These are phyloP conservation scores for Delphinus delphis DNA, from an alignment of 2,113 vertebrate genomes.

Conservation along the genomic window DNA sequence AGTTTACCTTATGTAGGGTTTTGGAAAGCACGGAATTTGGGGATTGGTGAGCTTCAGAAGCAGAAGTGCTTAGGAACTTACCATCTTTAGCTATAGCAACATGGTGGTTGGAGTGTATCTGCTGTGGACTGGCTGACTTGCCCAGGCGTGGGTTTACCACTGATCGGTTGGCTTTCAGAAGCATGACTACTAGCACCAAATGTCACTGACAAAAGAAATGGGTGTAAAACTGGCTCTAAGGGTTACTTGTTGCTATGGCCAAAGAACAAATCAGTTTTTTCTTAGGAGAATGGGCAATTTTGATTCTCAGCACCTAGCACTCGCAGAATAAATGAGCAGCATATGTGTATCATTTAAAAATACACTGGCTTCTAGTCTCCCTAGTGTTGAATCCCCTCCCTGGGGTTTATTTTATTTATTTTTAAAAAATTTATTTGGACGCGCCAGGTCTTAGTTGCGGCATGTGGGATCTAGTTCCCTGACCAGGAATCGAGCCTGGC, in stretches of 20 bases:
- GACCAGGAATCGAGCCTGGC: neutral
- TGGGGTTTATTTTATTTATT: neutral
- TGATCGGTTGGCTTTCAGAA: conserved; percentile 25
- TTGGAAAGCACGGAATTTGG: neutral
- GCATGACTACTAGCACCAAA: neutral
- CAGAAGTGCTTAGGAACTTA: neutral
- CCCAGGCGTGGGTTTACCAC: neutral
- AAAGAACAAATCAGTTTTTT: neutral
- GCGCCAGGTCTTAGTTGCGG: neutral
- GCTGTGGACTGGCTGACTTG: neutral
- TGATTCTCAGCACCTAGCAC: neutral
- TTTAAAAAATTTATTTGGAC: neutral
- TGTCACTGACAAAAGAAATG: conserved; percentile 1
- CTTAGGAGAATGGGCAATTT: neutral
- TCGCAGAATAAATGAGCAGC: neutral
- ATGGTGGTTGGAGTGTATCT: neutral
- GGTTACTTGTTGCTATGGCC: conserved; percentile 1
- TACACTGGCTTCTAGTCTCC: neutral
- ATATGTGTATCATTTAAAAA: neutral
- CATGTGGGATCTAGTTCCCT: neutral
- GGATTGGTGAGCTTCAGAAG: neutral
- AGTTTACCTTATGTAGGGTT: neutral
- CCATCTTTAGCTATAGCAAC: neutral
- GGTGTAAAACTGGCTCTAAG: neutral
- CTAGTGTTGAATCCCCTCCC: neutral